phyloP scores from a whole-genome alignment of 2,797 vertebrate species.

The Sebastes steindachneri region DNA sequence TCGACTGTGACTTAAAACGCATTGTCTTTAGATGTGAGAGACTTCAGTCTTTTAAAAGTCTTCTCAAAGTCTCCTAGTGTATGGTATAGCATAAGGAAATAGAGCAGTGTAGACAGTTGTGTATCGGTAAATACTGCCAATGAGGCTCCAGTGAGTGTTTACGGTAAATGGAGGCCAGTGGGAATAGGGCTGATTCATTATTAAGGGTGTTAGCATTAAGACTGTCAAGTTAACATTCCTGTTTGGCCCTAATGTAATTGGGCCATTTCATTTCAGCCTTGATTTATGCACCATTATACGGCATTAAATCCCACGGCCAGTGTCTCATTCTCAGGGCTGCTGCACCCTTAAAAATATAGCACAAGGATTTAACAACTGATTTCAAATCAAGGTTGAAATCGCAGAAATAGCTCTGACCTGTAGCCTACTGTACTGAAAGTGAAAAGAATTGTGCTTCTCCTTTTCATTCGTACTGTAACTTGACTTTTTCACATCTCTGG shows the following conservation, averaged over 20 bases:
- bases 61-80: too few species aligned
- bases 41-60: too few species aligned
- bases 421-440: background rate
- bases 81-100: background rate
- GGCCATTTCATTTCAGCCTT: constrained; percentile 58
- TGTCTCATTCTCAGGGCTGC: constrained; percentile 33
- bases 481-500: background rate
- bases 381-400: constrained; percentile 4
- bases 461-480: background rate
- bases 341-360: constrained; percentile 7
- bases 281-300: constrained; percentile 66
- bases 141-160: constrained; percentile 29
- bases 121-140: constrained; percentile 34
- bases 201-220: constrained; percentile 71
- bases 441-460: background rate
- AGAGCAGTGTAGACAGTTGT: constrained; percentile 20
- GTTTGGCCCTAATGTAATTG: constrained; percentile 71
- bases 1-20: too few species aligned
- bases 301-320: constrained; percentile 30
- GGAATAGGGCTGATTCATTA: constrained; percentile 63
- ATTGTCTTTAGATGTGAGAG: too few species aligned
- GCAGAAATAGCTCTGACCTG: background rate
- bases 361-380: background rate
- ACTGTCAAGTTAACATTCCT: constrained; percentile 65
- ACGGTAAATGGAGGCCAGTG: background rate